Evolutionary conservation across 2,888 invertebrate species (phyloP).

Genomic region (Lasius platythorax): DNA sequence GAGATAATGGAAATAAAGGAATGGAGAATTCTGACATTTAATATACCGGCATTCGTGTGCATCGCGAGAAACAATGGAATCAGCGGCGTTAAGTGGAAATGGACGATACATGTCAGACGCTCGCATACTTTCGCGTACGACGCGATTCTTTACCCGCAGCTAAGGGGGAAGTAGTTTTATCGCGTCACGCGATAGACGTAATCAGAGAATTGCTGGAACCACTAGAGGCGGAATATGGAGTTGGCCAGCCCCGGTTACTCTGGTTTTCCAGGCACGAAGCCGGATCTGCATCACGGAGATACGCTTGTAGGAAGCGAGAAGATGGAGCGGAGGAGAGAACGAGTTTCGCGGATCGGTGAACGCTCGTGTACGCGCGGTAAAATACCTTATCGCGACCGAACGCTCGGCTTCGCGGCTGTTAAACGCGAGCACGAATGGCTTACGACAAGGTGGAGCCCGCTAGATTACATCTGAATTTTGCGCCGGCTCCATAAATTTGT

Average conservation of each 20-base stretch:
- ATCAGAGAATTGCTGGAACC: constrained; percentile 64
- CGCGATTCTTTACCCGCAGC: constrained; percentile 8
- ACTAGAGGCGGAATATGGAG: constrained; percentile 56
- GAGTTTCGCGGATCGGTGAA: constrained; percentile 80
- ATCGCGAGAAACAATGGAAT: not conserved
- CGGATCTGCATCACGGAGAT: constrained; percentile 68
- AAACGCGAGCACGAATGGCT: constrained; percentile 36
- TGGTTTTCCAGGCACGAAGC: constrained; percentile 73
- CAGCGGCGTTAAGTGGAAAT: constrained; percentile 55
- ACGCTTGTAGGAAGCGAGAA: constrained; percentile 75
- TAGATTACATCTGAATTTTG: constrained; percentile 35
- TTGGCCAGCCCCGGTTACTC: constrained; percentile 49
- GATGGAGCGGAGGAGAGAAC: constrained; percentile 73
- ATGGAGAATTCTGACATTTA: constrained; percentile 6
- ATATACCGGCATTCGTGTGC: not conserved
- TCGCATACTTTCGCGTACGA: not conserved
- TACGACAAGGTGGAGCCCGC: constrained; percentile 37
- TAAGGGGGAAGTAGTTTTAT: constrained; percentile 52
- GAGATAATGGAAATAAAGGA: not conserved
- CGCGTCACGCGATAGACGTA: constrained; percentile 64
- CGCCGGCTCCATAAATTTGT: not conserved
- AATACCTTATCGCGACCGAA: constrained; percentile 73
- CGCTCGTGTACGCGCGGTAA: constrained; percentile 64
- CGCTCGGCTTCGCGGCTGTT: constrained; percentile 45
- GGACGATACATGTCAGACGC: constrained; percentile 47